These are phyloP conservation scores for Sesia bembeciformis DNA, from an alignment of 2,888 invertebrate genomes.

Conservation along the genomic window DNA sequence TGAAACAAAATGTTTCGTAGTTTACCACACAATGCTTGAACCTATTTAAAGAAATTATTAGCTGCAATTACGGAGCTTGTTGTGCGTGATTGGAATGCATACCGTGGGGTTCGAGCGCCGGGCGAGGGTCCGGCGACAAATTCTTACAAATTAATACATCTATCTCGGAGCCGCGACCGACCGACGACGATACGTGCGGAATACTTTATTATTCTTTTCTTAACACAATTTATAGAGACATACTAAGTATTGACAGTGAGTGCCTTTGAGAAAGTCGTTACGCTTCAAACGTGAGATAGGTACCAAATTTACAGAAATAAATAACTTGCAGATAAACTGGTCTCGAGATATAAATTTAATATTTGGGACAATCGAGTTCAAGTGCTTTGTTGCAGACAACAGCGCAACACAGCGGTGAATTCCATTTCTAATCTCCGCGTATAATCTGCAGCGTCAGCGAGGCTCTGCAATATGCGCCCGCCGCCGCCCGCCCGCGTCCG, in stretches of 20 bases:
- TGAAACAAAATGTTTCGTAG: neutral
- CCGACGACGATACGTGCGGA: conserved; percentile 53
- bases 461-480: conserved; percentile 48
- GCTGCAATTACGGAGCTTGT: conserved; percentile 71
- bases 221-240: conserved; percentile 34
- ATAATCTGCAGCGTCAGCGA: conserved; percentile 61
- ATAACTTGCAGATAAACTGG: neutral
- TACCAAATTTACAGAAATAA: neutral
- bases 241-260: conserved; percentile 34
- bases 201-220: conserved; percentile 54
- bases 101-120: conserved; percentile 28
- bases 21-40: conserved; percentile 7
- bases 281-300: neutral
- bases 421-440: conserved; percentile 59
- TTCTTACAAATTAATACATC: conserved; percentile 75
- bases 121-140: conserved; percentile 67
- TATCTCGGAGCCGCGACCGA: conserved; percentile 49
- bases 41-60: conserved; percentile 72
- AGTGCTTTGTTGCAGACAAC: conserved; percentile 23
- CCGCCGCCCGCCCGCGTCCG: conserved; percentile 16
- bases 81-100: conserved; percentile 71
- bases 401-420: conserved; percentile 35
- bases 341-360: conserved; percentile 1
- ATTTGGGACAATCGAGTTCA: conserved; percentile 2
- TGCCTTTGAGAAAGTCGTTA: conserved; percentile 14